Evolutionary conservation across 2,888 invertebrate species (phyloP), one percentile per base, ranked within the genome.

Genomic region (Eretmocerus hayati): DNA sequence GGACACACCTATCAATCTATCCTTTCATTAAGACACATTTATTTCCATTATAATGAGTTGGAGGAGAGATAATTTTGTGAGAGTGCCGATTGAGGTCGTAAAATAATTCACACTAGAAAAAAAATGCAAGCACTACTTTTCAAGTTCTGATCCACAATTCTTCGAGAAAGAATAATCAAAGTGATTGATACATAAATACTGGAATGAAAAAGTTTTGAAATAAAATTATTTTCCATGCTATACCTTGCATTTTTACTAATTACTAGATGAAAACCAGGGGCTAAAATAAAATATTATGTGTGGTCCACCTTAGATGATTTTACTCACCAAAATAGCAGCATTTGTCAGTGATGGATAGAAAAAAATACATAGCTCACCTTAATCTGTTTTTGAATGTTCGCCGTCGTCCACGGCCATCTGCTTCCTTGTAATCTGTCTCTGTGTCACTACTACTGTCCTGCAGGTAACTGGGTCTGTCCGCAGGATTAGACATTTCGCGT

Each of bases 361-460:
- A 18, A 23, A 41, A 5, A 33, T 35, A 30, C 48, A 48, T 36
- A 44, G 32, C 59, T 65, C 72, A 83, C 83, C 83, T 81, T 66
- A 80, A 72, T 63, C 88, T 80, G 65, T 85, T 83, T 67, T 84
- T 84, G 60, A 79, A 81, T 53, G 84, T 78, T 58, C 83, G 74
- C 56, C 83, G 73, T 54, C 83, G 74, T 54, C 62, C 66, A 56
- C 81, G 74, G 62, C 83, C 83, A 67, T 89, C 89, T 50, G 83
- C 81, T 63, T 83, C 81, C 61, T 81, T 78, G 62, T 86, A 87
- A 67, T 90, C 90, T 26, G 71, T 71, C 71, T 89, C 90, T 19
- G 87, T 88, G 67, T 89, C 90, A 64, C 89, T 90, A 68, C 89
- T 90, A 65, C 86, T 87, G 63, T 86, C 85, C 62, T 75, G 72